These are phyloP conservation scores for Hyppa rectilinea DNA, from an alignment of 2,888 invertebrate genomes.

Conservation along the genomic window DNA sequence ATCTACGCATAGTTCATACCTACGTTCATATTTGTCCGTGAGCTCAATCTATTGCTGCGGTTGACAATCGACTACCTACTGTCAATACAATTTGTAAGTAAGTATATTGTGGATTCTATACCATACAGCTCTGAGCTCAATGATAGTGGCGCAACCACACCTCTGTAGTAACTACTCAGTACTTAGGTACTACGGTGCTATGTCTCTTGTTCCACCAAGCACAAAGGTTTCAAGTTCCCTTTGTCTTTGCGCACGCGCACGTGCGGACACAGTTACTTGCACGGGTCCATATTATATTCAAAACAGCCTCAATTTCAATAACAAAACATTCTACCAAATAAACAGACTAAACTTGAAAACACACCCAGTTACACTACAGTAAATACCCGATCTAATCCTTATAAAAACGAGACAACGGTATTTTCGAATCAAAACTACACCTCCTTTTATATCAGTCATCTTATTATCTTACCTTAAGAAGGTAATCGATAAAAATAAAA, in stretches of 20 bases:
- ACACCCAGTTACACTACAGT: conserved; percentile 11
- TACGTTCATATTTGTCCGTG: conserved; percentile 46
- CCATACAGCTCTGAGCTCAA: conserved; percentile 35
- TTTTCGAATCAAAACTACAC: conserved; percentile 36
- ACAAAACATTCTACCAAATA: conserved; percentile 5
- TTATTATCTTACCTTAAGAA: conserved; percentile 48
- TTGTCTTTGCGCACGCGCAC: conserved; percentile 78
- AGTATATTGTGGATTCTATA: conserved; percentile 40
- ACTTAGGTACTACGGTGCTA: conserved; percentile 34
- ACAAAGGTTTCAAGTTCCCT: conserved; percentile 73
- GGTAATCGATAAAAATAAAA: conserved; percentile 53
- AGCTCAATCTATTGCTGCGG: conserved; percentile 49
- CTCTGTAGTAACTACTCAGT: conserved; percentile 14
- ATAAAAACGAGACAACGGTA: conserved; percentile 19
- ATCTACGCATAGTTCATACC: not conserved
- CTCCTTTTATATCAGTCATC: conserved; percentile 67
- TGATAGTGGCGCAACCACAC: conserved; percentile 52
- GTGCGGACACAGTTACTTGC: conserved; percentile 66
- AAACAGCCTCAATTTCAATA: not conserved
- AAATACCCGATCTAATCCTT: conserved; percentile 26
- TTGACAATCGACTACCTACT: conserved; percentile 55
- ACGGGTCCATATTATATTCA: conserved; percentile 39
- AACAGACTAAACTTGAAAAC: conserved; percentile 13
- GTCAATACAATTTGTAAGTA: conserved; percentile 52
- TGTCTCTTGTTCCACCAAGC: conserved; percentile 45